Percentiles rank a stretch among this genome's conserved stretches.
Conservation (phyloP, 2,113 vertebrate species). For the Vireo altiloquus region DNA sequence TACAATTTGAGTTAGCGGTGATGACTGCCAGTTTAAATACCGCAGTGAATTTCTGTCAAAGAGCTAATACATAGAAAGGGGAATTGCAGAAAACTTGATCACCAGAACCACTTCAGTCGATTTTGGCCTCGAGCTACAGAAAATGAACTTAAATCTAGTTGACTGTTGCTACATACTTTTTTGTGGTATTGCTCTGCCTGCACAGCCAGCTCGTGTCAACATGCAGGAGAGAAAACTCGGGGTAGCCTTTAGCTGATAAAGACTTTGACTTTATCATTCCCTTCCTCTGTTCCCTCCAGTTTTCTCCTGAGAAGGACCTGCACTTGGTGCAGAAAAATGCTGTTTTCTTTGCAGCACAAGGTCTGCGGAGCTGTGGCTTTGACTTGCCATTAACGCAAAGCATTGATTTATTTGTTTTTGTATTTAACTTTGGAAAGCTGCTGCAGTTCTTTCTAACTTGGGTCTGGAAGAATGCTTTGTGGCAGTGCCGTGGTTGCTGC, state of each 20-base stretch:
- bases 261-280: not conserved
- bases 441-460: not conserved
- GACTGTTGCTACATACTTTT: constrained; percentile 70
- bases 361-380: not conserved
- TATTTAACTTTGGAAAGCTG: not conserved
- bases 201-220: not conserved
- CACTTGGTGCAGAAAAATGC: not conserved
- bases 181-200: constrained; percentile 64
- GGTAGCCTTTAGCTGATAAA: not conserved
- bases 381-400: not conserved
- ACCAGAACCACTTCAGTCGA: constrained; percentile 74
- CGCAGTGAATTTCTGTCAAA: constrained; percentile 78
- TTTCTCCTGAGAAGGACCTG: not conserved
- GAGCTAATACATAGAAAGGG: constrained; percentile 71
- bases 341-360: not conserved
- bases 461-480: not conserved
- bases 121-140: constrained; percentile 79
- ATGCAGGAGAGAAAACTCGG: not conserved
- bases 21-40: constrained; percentile 83
- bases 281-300: not conserved
- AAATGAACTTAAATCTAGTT: constrained; percentile 81
- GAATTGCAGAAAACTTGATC: constrained; percentile 80
- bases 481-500: not conserved
- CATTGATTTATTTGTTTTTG: not conserved
- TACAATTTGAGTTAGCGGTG: constrained; percentile 83